Base-by-base conservation (phyloP, 2,888 invertebrate species). In the Epinotia bilunana region DNA sequence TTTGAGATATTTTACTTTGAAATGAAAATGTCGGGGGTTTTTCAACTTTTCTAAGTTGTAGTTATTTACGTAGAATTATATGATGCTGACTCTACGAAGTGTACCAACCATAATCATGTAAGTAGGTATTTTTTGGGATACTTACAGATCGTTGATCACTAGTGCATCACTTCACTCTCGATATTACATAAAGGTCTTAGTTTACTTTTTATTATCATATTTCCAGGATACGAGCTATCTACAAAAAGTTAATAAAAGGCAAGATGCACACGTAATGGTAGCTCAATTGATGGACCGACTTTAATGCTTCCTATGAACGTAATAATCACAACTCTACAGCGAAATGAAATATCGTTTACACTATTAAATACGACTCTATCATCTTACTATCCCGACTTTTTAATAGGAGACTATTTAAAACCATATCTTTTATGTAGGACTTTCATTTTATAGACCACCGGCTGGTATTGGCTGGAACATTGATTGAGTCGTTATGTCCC, bases 171-270 rank as follows among this genome's bases (percentile, higher is more conserved):
- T 60, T 20, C 20, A 33, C 23, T 33, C 61, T 18, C 20, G 39
- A 20, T 60, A 61, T 67, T 39, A 4, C 67, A 70, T 23, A 20
- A 57, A 58, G 63, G 28, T 46, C 58, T 74, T 70, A 57, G 23
- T 49, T 43, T 76, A 75, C 75, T 70, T 82, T 74, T 76, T 73
- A 23, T 67, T 39, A 43, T 23, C 73, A 71, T 55, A 77, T 74
- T 77, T 75, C 72, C 68, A 72, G 81, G 79, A 80, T 82, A 79
- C 78, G 64, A 68, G 71, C 72, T 77, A 78, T 70, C 77, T 78
- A 79, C 64, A 75, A 75, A 75, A 75, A 75, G 75, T 46, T 70
- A 64, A 70, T 74, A 63, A 39, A 70, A 70, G 39, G 57, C 60
- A 72, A 75, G 75, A 63, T 71, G 71, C 33, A 67, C 23, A 62